A percentile compares a stretch with the other conserved stretches of the same genome.
Conservation (phyloP, 1,140 invertebrate species). For the Acromyrmex echinatior region DNA sequence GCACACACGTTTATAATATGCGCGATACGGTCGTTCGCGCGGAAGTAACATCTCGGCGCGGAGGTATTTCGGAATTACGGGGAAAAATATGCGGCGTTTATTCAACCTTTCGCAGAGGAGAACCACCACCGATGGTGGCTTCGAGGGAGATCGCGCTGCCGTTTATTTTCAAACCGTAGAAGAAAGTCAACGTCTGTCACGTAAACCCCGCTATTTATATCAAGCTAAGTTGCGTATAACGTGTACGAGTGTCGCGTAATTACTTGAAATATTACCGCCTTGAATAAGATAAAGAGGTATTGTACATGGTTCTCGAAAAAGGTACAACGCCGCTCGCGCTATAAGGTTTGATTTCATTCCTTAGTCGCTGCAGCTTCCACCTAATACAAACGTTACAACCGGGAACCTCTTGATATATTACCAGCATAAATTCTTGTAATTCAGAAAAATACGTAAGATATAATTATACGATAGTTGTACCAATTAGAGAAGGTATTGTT, state of each 20-base stretch:
- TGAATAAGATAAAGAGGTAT: constrained; percentile 48
- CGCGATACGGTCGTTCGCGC: constrained; percentile 40
- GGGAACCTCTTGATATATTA: not conserved
- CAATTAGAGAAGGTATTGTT: not conserved
- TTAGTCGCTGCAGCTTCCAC: not conserved
- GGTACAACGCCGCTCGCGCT: not conserved
- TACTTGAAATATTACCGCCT: constrained; percentile 45
- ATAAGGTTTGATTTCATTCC: constrained; percentile 22
- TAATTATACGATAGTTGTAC: not conserved
- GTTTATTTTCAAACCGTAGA: constrained; percentile 46
- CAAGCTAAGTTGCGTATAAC: constrained; percentile 8
- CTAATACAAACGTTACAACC: not conserved
- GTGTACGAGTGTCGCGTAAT: constrained; percentile 52
- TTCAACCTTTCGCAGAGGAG: constrained; percentile 1
- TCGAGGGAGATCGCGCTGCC: not conserved
- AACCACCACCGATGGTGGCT: not conserved
- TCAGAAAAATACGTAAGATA: not conserved
- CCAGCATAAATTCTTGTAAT: not conserved
- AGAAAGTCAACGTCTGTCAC: constrained; percentile 58
- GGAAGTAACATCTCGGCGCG: constrained; percentile 30
- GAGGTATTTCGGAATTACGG: constrained; percentile 52
- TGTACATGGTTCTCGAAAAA: not conserved
- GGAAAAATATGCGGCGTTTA: constrained; percentile 46
- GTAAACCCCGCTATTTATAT: constrained; percentile 48
- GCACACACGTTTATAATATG: not conserved